Base-by-base conservation (phyloP, 2,888 invertebrate species). In the Ectemnius lituratus region DNA sequence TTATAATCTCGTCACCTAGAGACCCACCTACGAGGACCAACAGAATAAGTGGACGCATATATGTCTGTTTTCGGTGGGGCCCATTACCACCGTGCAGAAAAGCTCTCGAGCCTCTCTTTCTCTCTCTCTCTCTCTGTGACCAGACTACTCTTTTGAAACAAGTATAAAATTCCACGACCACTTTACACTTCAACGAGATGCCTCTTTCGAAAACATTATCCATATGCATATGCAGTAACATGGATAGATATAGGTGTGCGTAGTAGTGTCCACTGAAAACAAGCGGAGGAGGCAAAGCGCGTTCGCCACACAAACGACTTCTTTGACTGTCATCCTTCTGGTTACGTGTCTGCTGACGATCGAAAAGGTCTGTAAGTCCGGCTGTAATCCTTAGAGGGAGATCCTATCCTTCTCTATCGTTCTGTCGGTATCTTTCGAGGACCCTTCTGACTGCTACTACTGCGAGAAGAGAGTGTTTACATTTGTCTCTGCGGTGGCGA, bases 401-500 rank as follows among this genome's bases (percentile, higher is more conserved):
- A 64, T n/a, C n/a, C 75, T 37, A 11, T 37, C 37, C 37, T 11
- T 37, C 37, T 37, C 37, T 37, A 6, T 37, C 37, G 8, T 11
- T 37, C 37, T 37, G 8, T 11, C 37, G 37, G 37, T 37, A 8
- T 37, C 37, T 37, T 6, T 84, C 80, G 82, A 85, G 85, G 81
- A 85, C 81, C 82, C 81, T 77, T 73, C 78, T 52, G 73, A 68
- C 65, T 73, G 74, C 74, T 69, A 72, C 75, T 73, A 72, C 75
- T 73, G 68, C 73, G 67, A 78, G 37, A 37, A 37, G 37, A 37
- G 81, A 84, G 85, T 90, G 90, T 90, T 90, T 90, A 90, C 90
- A 87, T 89, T 90, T 86, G 89, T 88, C 88, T 86, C 83, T 84
- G 37, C 52, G 83, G 80, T 86, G 77, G 83, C 81, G 37, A 72